These are phyloP conservation scores for Papilio polytes DNA, from an alignment of 1,140 invertebrate species.

Conservation along the genomic window DNA sequence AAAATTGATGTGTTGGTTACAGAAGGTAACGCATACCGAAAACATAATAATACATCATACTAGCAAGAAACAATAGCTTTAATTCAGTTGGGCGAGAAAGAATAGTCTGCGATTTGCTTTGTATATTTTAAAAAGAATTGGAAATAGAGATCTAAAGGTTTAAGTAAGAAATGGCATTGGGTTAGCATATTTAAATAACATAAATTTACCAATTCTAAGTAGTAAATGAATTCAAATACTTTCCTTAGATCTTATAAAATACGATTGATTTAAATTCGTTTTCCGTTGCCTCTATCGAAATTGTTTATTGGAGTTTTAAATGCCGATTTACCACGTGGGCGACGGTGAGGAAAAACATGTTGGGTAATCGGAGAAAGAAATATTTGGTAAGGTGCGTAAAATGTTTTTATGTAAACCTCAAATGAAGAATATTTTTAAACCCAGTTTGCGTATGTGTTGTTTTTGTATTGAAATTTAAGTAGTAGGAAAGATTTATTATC, in stretches of 20 bases:
- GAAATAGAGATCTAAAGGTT: too few relatives aligned
- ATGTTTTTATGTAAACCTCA: neutral
- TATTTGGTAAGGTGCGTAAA: constrained; percentile 14
- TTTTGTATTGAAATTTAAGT: constrained; percentile 8
- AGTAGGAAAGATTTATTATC: neutral
- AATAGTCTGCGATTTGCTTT: too few relatives aligned
- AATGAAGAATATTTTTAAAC: neutral
- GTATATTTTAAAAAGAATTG: too few relatives aligned
- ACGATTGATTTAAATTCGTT: constrained; percentile 20
- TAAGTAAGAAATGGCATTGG: too few relatives aligned
- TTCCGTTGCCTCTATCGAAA: neutral
- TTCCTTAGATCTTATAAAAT: constrained; percentile 27
- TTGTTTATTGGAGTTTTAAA: constrained; percentile 28
- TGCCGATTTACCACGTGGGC: constrained; percentile 21
- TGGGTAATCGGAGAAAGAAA: neutral
- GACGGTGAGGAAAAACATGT: constrained; percentile 20
- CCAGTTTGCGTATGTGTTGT: neutral
- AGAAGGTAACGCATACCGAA: too few relatives aligned
- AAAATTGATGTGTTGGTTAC: too few relatives aligned
- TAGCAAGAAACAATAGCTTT: neutral
- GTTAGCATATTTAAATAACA: neutral
- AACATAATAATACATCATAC: too few relatives aligned
- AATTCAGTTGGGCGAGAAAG: too few relatives aligned
- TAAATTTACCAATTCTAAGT: neutral
- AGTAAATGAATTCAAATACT: constrained; percentile 5